Base-by-base conservation (phyloP, 2,888 invertebrate genomes). In the Crepidodera aurea region DNA sequence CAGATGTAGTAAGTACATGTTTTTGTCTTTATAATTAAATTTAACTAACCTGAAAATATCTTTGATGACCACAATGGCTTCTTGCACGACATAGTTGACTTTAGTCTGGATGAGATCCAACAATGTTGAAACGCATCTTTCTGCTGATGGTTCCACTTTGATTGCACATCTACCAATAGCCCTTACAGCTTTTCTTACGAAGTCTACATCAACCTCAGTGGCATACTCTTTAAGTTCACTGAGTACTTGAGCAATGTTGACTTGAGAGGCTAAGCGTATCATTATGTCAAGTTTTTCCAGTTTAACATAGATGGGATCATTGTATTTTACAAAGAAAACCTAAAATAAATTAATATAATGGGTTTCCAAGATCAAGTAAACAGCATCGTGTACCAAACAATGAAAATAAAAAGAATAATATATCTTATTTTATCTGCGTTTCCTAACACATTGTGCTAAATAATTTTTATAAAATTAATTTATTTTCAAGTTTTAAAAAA, bases 231-330 rank as follows among this genome's bases (percentile, higher is more conserved):
- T 99, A 39, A 99, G 84, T 80, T 99, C 99, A 37, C 98, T 97
- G 22, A 99, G 85, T 54, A 98, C 98, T 82, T 99, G 98, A 1
- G 97, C 94, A 74, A 99, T 99, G 82, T 99, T 99, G 12, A 94
- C 91, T 81, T 98, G 97, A 42, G 96, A 96, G 12, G 99, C 98
- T 70, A 99, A 84, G 12, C 99, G 90, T 75, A 99, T 99, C 98
- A 99, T 99, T 60, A 99, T 99, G 80, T 99, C 99, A 73, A 99
- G 79, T 79, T 99, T 99, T 81, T 99, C 99, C 65, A 99, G 85
- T 80, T 99, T 99, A 40, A 99, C 99, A 81, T 99, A 99, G 79
- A 99, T 99, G 0, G 99, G 99, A 83, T 99, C 99, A 81, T 99
- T 99, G 84, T 99, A 99, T 79, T 99, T 99, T 32, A 99, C 99